Evolutionary conservation across 1,140 invertebrate genomes (phyloP).

Genomic region (Fopius arisanus): DNA sequence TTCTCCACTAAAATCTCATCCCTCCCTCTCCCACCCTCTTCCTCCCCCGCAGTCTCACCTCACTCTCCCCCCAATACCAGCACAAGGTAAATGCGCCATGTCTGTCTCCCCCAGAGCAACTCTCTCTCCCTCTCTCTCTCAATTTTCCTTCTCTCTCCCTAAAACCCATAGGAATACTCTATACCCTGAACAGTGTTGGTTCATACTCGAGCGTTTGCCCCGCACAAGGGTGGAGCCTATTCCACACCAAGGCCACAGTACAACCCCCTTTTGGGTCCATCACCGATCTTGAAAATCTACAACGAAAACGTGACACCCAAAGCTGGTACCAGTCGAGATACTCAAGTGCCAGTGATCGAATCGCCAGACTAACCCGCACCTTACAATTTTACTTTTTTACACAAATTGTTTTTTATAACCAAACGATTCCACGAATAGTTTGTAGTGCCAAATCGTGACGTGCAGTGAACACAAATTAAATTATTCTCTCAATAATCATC

Average conservation of each 20-base stretch:
- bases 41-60: not conserved
- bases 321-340: conserved; percentile 34
- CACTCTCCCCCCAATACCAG: not conserved
- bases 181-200: not conserved
- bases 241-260: conserved; percentile 14
- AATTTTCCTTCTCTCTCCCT: not conserved
- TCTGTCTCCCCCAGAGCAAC: not conserved
- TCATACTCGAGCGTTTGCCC: not conserved
- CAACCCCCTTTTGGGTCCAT: not conserved
- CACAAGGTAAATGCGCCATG: conserved; percentile 9
- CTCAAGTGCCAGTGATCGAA: conserved; percentile 28
- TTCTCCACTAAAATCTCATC: not conserved
- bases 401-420: not conserved
- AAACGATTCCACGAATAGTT: not conserved
- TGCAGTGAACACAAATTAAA: not conserved
- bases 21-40: not conserved
- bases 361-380: not conserved
- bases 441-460: not conserved
- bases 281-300: not conserved
- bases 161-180: conserved; percentile 14
- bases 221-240: conserved; percentile 24
- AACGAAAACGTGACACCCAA: not conserved
- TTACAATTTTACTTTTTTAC: conserved; percentile 3
- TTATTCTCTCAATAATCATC: not conserved
- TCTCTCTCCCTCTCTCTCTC: not conserved